Evolutionary conservation across 2,888 invertebrate genomes (phyloP).

Genomic region (Bruchidius siliquastri): DNA sequence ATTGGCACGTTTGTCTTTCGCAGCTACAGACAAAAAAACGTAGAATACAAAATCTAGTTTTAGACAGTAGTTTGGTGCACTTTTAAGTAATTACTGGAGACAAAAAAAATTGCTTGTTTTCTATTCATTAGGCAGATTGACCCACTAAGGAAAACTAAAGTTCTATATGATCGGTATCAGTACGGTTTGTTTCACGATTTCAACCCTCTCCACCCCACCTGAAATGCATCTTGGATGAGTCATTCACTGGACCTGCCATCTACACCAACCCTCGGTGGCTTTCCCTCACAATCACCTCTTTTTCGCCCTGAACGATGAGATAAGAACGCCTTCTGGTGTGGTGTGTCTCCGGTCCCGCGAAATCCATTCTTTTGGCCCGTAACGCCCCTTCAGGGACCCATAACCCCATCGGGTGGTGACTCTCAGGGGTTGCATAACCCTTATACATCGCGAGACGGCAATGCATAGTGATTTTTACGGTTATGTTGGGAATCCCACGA

Average conservation of each 20-base stretch:
- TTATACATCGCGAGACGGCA: slow-evolving; percentile 37
- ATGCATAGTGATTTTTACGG: slow-evolving; percentile 52
- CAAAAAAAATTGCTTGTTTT: too few relatives aligned
- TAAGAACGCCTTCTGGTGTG: neutral
- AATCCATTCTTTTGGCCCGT: slow-evolving; percentile 24
- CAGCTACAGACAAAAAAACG: too few relatives aligned
- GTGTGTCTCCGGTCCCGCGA: neutral
- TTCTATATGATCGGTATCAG: too few relatives aligned
- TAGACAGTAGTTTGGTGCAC: too few relatives aligned
- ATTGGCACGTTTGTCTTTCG: too few relatives aligned
- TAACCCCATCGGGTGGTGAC: slow-evolving; percentile 54
- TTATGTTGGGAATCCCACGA: slow-evolving; percentile 40
- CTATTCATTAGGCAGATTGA: too few relatives aligned
- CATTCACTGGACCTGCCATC: neutral
- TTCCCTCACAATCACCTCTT: neutral
- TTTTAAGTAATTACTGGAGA: too few relatives aligned
- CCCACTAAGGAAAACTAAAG: too few relatives aligned
- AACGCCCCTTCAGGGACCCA: slow-evolving; percentile 52
- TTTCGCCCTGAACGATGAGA: neutral
- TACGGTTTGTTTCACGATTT: too few relatives aligned
- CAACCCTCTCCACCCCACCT: too few relatives aligned
- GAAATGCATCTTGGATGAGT: neutral
- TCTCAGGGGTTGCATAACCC: slow-evolving; percentile 49
- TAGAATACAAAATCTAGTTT: too few relatives aligned
- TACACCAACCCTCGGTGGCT: neutral